phyloP scores from a whole-genome alignment of 2,113 vertebrate species.

The Fulmarus glacialis region DNA sequence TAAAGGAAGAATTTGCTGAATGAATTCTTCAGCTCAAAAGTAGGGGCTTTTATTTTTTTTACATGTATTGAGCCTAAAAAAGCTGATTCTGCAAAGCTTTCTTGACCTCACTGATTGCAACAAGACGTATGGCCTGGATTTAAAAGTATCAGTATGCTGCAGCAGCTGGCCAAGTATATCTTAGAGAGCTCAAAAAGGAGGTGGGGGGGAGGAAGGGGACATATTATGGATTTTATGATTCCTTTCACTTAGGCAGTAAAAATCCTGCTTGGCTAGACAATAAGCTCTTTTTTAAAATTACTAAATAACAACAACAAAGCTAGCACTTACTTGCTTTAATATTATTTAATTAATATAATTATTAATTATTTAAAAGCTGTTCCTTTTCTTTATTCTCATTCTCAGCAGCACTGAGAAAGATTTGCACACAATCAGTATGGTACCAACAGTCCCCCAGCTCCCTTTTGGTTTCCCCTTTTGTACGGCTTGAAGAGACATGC shows the following conservation, averaged over 20 bases:
- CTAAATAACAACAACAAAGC: neutral
- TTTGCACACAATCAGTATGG: neutral
- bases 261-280: neutral
- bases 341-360: neutral
- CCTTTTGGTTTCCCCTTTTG: neutral
- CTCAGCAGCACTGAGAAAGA: neutral
- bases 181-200: neutral
- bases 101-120: neutral
- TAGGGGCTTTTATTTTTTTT: neutral
- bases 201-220: neutral
- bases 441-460: neutral
- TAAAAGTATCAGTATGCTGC: neutral
- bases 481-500: neutral
- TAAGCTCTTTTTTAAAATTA: neutral
- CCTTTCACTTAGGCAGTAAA: neutral
- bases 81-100: neutral
- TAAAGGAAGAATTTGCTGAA: constrained; percentile 21
- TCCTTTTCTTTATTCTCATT: neutral
- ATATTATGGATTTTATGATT: neutral
- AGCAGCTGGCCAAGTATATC: neutral
- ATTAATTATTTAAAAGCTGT: neutral
- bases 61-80: neutral
- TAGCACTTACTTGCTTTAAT: neutral
- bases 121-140: neutral
- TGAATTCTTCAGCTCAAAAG: neutral